Percentiles rank a stretch among this genome's conserved stretches.
Evolutionary conservation across 2,797 vertebrate genomes (phyloP).

Genomic region (Crax fasciolata): DNA sequence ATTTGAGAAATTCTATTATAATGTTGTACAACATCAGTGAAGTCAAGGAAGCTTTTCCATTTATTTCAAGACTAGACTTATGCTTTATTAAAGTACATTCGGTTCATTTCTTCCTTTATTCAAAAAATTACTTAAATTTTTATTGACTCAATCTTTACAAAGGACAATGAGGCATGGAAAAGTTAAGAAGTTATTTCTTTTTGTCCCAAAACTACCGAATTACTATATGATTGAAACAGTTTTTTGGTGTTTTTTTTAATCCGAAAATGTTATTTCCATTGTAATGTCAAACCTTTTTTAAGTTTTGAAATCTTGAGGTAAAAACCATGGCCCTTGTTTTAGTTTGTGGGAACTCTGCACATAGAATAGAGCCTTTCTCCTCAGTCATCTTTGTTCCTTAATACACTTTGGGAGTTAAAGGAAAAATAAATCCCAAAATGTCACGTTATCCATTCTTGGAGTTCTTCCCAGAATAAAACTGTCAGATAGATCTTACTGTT

Average conservation of each 20-base stretch:
- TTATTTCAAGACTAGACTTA: not conserved
- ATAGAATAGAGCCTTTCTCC: not conserved
- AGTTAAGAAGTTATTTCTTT: not conserved
- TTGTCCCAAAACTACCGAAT: not conserved
- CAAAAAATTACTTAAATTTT: not conserved
- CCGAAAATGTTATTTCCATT: not conserved
- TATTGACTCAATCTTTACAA: not conserved
- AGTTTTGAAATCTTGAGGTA: not conserved
- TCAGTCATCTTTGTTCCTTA: slow-evolving; percentile 33
- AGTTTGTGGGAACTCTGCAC: not conserved
- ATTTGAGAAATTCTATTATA: not conserved
- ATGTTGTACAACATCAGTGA: not conserved
- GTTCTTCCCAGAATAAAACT: slow-evolving; percentile 45
- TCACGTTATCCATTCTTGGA: slow-evolving; percentile 17
- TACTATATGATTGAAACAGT: not conserved
- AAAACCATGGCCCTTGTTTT: not conserved
- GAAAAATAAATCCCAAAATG: slow-evolving; percentile 20
- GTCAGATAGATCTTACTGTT: not conserved
- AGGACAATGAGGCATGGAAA: not conserved
- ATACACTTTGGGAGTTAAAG: not conserved
- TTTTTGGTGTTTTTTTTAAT: not conserved
- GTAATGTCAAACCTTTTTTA: not conserved
- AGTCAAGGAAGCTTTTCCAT: not conserved
- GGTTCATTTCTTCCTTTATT: not conserved
- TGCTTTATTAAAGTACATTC: not conserved